Evolutionary conservation across 2,797 vertebrate species (phyloP).

Genomic region (Danio albolineatus): DNA sequence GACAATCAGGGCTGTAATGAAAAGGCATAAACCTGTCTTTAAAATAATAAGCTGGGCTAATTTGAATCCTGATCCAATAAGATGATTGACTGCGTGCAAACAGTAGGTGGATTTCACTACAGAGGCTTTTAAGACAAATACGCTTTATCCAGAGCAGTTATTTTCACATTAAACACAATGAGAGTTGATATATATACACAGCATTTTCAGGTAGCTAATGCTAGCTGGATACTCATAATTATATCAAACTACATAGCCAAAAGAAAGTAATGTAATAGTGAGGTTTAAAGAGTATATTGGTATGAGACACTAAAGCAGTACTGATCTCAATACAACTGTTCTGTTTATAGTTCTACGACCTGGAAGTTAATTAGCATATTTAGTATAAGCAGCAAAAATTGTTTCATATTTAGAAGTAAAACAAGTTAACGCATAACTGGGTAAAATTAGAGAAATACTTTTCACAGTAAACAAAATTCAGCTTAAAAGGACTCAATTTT

Average conservation of each 20-base stretch:
- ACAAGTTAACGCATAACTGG: too few relatives aligned
- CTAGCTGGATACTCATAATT: not conserved
- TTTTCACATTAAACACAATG: not conserved
- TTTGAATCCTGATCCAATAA: slow-evolving; percentile 11
- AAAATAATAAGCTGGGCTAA: not conserved
- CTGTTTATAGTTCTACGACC: not conserved
- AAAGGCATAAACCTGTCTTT: slow-evolving; percentile 17
- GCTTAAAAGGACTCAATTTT: too few relatives aligned
- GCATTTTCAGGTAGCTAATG: not conserved
- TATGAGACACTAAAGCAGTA: not conserved
- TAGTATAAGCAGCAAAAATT: too few relatives aligned
- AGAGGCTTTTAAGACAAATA: not conserved
- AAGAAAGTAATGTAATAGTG: too few relatives aligned
- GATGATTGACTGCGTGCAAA: slow-evolving; percentile 4
- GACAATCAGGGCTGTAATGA: slow-evolving; percentile 11
- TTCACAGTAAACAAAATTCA: too few relatives aligned
- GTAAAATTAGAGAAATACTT: too few relatives aligned
- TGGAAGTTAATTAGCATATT: not conserved
- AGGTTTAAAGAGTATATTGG: not conserved
- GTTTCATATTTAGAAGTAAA: too few relatives aligned
- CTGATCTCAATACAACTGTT: not conserved
- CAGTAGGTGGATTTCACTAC: not conserved
- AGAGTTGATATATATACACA: not conserved
- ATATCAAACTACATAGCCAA: too few relatives aligned
- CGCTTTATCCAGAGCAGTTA: not conserved